A percentile compares a stretch with the other conserved stretches of the same genome.
These are phyloP conservation scores for Eupleurogrammus muticus DNA, from an alignment of 2,797 vertebrate genomes.

Conservation along the genomic window DNA sequence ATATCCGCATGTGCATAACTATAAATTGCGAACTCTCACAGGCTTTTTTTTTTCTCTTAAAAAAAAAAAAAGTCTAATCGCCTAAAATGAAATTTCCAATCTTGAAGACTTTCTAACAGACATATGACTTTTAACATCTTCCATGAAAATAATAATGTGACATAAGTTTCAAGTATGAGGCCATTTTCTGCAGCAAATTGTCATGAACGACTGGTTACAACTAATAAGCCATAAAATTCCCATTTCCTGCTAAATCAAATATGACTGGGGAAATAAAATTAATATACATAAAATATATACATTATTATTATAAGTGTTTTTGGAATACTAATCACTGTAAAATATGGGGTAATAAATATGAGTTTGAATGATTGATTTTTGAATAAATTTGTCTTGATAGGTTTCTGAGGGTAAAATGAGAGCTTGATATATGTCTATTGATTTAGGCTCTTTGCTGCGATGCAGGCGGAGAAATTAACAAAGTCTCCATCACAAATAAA, in stretches of 20 bases:
- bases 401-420: neutral
- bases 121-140: neutral
- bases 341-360: neutral
- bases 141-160: neutral
- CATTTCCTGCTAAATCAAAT: conserved; percentile 4
- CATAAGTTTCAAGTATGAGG: neutral
- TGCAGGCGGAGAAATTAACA: neutral
- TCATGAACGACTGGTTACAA: neutral
- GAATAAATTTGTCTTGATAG: neutral
- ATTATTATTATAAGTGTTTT: neutral
- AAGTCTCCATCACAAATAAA: neutral
- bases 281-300: no score
- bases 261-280: no score
- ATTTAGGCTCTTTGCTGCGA: no score
- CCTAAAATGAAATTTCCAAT: neutral
- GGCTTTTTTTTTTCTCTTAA: neutral
- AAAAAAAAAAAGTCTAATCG: neutral
- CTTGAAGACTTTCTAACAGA: neutral
- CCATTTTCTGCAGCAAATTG: neutral
- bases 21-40: neutral
- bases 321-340: neutral
- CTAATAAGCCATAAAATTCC: neutral
- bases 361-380: conserved; percentile 10
- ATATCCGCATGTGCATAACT: neutral
- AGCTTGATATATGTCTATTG: no score